Conservation (phyloP, 2,888 invertebrate species). For the Lutraria lutraria region DNA sequence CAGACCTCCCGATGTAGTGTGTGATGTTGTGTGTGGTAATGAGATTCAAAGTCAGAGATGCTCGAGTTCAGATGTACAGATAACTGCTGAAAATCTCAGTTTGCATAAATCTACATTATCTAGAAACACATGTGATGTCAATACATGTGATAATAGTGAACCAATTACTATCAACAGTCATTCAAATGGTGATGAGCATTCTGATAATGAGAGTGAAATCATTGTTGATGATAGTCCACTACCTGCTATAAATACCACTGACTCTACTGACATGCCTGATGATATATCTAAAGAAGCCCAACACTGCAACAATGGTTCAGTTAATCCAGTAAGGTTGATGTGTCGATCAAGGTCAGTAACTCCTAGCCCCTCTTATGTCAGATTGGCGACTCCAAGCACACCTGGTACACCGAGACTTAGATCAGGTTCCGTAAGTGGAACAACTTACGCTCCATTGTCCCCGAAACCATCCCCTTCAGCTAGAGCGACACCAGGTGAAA, state of each 20-base stretch:
- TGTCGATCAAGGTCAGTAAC: constrained; percentile 49
- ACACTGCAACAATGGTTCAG: constrained; percentile 27
- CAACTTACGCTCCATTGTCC: constrained; percentile 47
- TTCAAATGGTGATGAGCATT: constrained; percentile 45
- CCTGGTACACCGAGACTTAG: constrained; percentile 63
- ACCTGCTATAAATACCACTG: background rate
- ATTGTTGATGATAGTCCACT: constrained; percentile 60
- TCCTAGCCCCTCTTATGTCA: constrained; percentile 57
- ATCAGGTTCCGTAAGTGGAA: constrained; percentile 63
- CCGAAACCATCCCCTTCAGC: constrained; percentile 51
- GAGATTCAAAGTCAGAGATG: constrained; percentile 29
- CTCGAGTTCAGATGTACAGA: constrained; percentile 34
- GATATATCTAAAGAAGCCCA: background rate
- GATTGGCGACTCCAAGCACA: constrained; percentile 58
- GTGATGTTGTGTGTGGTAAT: constrained; percentile 37
- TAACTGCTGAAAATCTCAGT: constrained; percentile 34
- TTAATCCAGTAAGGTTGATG: background rate
- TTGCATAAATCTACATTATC: constrained; percentile 17
- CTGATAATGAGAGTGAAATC: constrained; percentile 62
- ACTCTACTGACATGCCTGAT: background rate
- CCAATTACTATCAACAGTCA: constrained; percentile 6
- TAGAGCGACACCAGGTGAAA: constrained; percentile 51
- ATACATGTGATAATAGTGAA: constrained; percentile 16
- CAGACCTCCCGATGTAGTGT: constrained; percentile 47
- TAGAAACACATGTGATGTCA: constrained; percentile 27